phyloP scores from a whole-genome alignment of 2,888 invertebrate genomes.

The Blera fallax region DNA sequence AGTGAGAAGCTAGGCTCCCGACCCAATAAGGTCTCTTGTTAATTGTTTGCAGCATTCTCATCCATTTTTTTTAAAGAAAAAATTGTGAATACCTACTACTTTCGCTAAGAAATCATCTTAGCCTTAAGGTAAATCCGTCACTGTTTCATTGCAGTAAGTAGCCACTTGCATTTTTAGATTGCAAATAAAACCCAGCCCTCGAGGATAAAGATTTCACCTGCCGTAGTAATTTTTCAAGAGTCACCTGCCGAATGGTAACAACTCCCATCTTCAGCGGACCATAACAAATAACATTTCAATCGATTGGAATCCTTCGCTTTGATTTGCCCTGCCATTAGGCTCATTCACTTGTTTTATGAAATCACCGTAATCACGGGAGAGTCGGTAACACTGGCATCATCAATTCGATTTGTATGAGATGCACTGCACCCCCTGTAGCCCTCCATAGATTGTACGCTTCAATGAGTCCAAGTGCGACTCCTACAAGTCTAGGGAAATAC shows the following conservation, averaged over 20 bases:
- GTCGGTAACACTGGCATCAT: constrained; percentile 60
- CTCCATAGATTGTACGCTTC: constrained; percentile 18
- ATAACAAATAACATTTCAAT: constrained; percentile 46
- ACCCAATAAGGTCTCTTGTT: too few species aligned
- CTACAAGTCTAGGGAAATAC: constrained; percentile 41
- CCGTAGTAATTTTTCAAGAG: constrained; percentile 2
- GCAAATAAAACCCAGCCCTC: neutral
- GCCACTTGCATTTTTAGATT: constrained; percentile 18
- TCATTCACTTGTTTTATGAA: constrained; percentile 17
- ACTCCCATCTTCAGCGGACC: constrained; percentile 29
- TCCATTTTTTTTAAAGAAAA: too few species aligned
- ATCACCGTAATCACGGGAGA: constrained; percentile 50
- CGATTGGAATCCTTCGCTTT: constrained; percentile 13
- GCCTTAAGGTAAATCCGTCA: neutral
- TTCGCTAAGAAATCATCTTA: too few species aligned
- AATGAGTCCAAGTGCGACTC: constrained; percentile 32
- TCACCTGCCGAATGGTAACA: neutral
- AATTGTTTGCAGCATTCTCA: too few species aligned
- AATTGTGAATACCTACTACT: neutral
- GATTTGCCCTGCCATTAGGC: neutral
- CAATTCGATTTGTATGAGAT: constrained; percentile 15
- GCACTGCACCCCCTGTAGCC: neutral
- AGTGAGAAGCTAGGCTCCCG: too few species aligned
- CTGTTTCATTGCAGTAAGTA: constrained; percentile 43
- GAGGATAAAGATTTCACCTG: constrained; percentile 38